phyloP scores from a whole-genome alignment of 2,113 vertebrate genomes.

The Neopipo cinnamomea region DNA sequence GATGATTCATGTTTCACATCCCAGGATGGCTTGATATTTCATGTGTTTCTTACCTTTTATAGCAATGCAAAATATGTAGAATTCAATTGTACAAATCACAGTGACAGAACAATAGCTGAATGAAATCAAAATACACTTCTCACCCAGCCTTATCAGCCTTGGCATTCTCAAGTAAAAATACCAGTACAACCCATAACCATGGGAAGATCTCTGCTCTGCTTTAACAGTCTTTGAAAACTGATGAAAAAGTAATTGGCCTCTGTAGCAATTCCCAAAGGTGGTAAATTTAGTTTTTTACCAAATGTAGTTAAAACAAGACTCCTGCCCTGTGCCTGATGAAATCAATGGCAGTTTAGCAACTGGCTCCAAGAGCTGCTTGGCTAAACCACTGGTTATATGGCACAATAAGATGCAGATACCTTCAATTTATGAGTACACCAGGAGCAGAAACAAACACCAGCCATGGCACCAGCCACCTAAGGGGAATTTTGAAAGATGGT shows the following conservation, averaged over 20 bases:
- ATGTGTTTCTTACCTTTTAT: slow-evolving; percentile 18
- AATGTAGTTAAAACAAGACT: background rate
- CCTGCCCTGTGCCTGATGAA: background rate
- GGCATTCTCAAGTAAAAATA: background rate
- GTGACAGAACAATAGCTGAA: background rate
- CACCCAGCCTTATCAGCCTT: background rate
- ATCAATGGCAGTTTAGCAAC: background rate
- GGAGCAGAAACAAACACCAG: background rate
- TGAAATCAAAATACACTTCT: background rate
- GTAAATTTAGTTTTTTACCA: background rate
- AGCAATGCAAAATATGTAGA: background rate
- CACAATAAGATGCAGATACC: background rate
- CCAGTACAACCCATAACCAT: background rate
- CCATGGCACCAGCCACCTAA: background rate
- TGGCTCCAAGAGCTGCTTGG: background rate
- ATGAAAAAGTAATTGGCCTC: background rate
- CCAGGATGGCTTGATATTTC: background rate
- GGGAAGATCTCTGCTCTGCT: background rate
- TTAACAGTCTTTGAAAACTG: background rate
- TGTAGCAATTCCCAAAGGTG: background rate
- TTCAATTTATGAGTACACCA: background rate
- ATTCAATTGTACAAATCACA: background rate
- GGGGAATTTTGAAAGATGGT: background rate
- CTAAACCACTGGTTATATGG: background rate
- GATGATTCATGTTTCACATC: slow-evolving; percentile 21